phyloP scores from a whole-genome alignment of 2,797 vertebrate genomes.

The Aeoliscus strigatus region DNA sequence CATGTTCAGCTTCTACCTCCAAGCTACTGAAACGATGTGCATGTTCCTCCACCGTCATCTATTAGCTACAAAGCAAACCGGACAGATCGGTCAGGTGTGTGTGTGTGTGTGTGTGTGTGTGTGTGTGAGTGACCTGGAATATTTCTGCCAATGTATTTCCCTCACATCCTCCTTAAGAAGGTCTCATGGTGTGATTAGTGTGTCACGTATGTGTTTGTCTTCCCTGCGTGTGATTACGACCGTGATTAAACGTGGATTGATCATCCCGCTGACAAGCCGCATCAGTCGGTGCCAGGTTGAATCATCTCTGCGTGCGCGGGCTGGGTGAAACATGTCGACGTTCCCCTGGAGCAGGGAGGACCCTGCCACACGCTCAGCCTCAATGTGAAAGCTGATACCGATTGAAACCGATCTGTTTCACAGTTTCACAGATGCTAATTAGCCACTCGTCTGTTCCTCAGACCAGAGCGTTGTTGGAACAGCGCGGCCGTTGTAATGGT shows the following conservation, averaged over 20 bases:
- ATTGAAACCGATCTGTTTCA: slow-evolving; percentile 40
- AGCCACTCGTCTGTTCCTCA: slow-evolving; percentile 42
- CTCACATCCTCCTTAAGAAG: too few species aligned
- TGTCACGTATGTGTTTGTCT: too few species aligned
- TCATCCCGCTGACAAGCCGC: slow-evolving; percentile 51
- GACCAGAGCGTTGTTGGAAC: slow-evolving; percentile 38
- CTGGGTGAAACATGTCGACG: background rate
- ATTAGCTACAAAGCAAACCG: too few species aligned
- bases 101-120: too few species aligned
- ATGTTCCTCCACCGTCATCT: too few species aligned
- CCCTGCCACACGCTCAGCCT: slow-evolving; percentile 34
- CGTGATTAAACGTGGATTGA: slow-evolving; percentile 59
- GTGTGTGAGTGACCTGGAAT: too few species aligned
- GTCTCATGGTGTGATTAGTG: too few species aligned
- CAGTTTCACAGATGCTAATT: slow-evolving; percentile 56
- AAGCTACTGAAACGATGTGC: too few species aligned
- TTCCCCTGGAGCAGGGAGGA: slow-evolving; percentile 8
- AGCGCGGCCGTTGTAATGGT: slow-evolving; percentile 26
- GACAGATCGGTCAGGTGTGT: too few species aligned
- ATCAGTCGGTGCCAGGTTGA: slow-evolving; percentile 45
- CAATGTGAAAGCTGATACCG: slow-evolving; percentile 51
- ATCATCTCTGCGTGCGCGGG: slow-evolving; percentile 31
- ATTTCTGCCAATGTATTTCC: too few species aligned
- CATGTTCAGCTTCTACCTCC: too few species aligned
- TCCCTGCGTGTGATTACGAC: slow-evolving; percentile 33